Evolutionary conservation across 2,888 invertebrate genomes (phyloP).

Genomic region (Drosophila tripunctata): DNA sequence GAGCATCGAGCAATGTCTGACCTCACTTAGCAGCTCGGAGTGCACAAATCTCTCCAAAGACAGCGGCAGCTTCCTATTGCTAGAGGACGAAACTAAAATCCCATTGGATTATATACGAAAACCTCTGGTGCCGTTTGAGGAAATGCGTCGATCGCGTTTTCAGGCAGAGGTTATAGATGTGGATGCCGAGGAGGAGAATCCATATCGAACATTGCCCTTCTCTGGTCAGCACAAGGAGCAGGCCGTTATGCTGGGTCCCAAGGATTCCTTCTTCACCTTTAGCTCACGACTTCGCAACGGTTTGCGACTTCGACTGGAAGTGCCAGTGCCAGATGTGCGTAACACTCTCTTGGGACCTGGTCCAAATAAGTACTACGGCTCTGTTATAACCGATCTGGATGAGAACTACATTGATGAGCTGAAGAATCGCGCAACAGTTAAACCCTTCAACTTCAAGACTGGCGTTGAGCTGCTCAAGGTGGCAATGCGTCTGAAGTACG

Average conservation of each 20-base stretch:
- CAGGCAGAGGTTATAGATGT: slow-evolving; percentile 74
- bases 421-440: slow-evolving; percentile 73
- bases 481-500: slow-evolving; percentile 81
- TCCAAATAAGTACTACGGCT: slow-evolving; percentile 60
- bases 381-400: slow-evolving; percentile 82
- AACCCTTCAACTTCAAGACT: slow-evolving; percentile 79
- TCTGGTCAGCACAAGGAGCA: slow-evolving; percentile 82
- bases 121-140: slow-evolving; percentile 82
- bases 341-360: slow-evolving; percentile 74
- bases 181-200: slow-evolving; percentile 76
- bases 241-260: slow-evolving; percentile 60
- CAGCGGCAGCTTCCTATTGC: slow-evolving; percentile 82
- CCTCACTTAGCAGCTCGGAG: slow-evolving; percentile 81
- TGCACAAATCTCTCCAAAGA: slow-evolving; percentile 83
- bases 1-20: slow-evolving; percentile 82
- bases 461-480: slow-evolving; percentile 76
- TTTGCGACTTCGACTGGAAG: slow-evolving; percentile 80
- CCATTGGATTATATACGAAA: slow-evolving; percentile 83
- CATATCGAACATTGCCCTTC: slow-evolving; percentile 80
- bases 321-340: slow-evolving; percentile 68
- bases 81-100: slow-evolving; percentile 81
- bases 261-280: slow-evolving; percentile 82
- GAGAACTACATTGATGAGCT: slow-evolving; percentile 83
- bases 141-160: slow-evolving; percentile 80
- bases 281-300: slow-evolving; percentile 79